Conservation (phyloP, 1,140 invertebrate species). For the Apis cerana region DNA sequence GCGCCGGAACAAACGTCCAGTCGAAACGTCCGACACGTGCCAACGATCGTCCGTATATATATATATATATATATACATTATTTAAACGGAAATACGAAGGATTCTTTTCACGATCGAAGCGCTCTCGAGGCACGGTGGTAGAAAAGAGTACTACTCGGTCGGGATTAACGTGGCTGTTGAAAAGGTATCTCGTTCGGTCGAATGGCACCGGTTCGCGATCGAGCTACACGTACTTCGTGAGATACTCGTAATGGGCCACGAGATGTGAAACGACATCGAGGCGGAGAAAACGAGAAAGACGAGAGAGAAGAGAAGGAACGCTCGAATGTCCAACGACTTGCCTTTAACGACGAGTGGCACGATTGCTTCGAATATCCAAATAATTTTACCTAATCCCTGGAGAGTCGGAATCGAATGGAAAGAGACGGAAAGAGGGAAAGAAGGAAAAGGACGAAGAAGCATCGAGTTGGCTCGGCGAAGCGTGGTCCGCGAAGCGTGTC, state of each 20-base stretch:
- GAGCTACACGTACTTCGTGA: slow-evolving; percentile 48
- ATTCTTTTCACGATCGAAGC: not conserved
- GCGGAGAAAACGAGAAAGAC: slow-evolving; percentile 12
- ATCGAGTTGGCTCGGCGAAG: not conserved
- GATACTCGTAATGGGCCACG: slow-evolving; percentile 48
- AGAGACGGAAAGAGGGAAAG: not conserved
- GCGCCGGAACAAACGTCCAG: not conserved
- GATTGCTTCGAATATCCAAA: no score
- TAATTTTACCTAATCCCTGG: no score
- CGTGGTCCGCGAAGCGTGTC: slow-evolving; percentile 54
- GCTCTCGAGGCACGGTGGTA: not conserved
- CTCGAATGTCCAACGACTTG: no score
- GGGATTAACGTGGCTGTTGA: slow-evolving; percentile 43
- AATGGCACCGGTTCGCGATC: slow-evolving; percentile 42
- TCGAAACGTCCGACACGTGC: not conserved
- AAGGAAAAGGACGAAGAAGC: not conserved
- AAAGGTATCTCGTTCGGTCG: slow-evolving; percentile 33
- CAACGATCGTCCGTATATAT: no score
- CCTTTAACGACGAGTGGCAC: no score
- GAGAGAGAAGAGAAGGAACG: not conserved
- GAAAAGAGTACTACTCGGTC: slow-evolving; percentile 1
- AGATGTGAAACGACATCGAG: slow-evolving; percentile 15
- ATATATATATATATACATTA: no score
- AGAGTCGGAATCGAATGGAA: no score
- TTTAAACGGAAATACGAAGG: no score